Conservation (phyloP, 2,113 vertebrate genomes). For the Pseudorhombus dupliciocellatus region DNA sequence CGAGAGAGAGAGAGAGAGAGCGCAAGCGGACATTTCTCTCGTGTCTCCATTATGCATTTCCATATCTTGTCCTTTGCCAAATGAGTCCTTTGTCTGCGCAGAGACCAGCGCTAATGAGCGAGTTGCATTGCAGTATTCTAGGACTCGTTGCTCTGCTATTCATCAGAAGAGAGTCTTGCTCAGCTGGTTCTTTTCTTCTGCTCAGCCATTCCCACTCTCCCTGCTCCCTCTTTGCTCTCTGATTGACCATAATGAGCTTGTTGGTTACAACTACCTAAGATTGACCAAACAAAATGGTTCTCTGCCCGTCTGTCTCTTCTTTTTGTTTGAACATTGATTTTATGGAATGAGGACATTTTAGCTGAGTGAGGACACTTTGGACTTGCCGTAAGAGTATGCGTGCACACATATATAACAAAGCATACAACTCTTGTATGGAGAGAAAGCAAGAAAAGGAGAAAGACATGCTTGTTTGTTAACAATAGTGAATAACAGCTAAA, state of each 20-base stretch:
- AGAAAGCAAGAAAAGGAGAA: not conserved
- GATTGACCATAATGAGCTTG: constrained; percentile 60
- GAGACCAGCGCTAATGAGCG: constrained; percentile 52
- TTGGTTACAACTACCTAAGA: constrained; percentile 48
- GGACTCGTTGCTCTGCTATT: constrained; percentile 48
- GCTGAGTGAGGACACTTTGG: not conserved
- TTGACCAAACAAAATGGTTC: constrained; percentile 61
- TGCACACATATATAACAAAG: not conserved
- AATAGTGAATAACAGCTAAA: not conserved
- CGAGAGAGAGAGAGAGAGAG: not conserved
- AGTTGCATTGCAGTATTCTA: constrained; percentile 52
- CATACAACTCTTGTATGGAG: not conserved
- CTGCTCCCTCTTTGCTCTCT: constrained; percentile 16
- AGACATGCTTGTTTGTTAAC: not conserved
- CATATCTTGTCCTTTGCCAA: constrained; percentile 45
- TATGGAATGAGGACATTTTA: not conserved
- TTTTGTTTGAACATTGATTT: not conserved
- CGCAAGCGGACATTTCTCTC: constrained; percentile 2
- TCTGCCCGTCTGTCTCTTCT: too few relatives aligned
- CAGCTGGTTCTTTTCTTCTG: not conserved
- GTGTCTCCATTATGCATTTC: constrained; percentile 41
- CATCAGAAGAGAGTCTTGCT: constrained; percentile 51
- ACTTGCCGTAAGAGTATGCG: not conserved
- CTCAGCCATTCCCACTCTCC: constrained; percentile 6
- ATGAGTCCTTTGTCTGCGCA: constrained; percentile 54